These are phyloP conservation scores for Ichneumoninae sp. DNA, from an alignment of 2,888 invertebrate genomes.

Conservation along the genomic window DNA sequence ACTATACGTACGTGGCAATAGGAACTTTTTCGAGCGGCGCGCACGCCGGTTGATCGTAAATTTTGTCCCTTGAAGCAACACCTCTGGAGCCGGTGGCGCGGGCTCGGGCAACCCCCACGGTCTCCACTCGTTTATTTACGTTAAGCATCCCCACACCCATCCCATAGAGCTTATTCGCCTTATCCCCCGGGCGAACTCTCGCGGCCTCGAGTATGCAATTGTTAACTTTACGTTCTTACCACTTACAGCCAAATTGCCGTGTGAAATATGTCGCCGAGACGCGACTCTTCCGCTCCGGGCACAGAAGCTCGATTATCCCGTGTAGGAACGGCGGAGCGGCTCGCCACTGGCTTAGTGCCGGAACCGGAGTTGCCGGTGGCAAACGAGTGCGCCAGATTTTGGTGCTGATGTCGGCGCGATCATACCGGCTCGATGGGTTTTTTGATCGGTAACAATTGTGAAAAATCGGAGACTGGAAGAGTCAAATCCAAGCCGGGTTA, in stretches of 20 bases:
- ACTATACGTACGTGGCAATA: constrained; percentile 64
- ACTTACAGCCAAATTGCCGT: constrained; percentile 72
- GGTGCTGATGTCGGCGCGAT: too few relatives aligned
- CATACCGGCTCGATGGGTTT: not conserved
- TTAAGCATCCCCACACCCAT: constrained; percentile 68
- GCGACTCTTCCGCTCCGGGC: constrained; percentile 1
- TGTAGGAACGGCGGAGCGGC: too few relatives aligned
- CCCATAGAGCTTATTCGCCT: constrained; percentile 54
- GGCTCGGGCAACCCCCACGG: constrained; percentile 12
- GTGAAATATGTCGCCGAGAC: constrained; percentile 69
- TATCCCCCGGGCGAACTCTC: constrained; percentile 33
- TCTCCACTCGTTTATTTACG: constrained; percentile 74
- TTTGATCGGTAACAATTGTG: constrained; percentile 33
- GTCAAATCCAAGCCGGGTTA: constrained; percentile 48
- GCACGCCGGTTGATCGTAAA: constrained; percentile 71
- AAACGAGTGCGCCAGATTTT: too few relatives aligned
- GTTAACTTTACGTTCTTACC: constrained; percentile 75
- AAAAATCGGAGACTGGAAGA: constrained; percentile 33
- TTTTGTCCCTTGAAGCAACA: constrained; percentile 67
- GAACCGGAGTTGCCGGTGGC: too few relatives aligned
- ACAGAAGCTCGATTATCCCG: too few relatives aligned
- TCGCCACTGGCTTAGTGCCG: too few relatives aligned
- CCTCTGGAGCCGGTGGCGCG: constrained; percentile 47
- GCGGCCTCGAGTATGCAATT: constrained; percentile 64
- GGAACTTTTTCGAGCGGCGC: constrained; percentile 70